Percentiles rank a stretch among this genome's conserved stretches.
These are phyloP conservation scores for Desmophyllum pertusum DNA, from an alignment of 92 coral and sea anemone species.

Conservation along the genomic window DNA sequence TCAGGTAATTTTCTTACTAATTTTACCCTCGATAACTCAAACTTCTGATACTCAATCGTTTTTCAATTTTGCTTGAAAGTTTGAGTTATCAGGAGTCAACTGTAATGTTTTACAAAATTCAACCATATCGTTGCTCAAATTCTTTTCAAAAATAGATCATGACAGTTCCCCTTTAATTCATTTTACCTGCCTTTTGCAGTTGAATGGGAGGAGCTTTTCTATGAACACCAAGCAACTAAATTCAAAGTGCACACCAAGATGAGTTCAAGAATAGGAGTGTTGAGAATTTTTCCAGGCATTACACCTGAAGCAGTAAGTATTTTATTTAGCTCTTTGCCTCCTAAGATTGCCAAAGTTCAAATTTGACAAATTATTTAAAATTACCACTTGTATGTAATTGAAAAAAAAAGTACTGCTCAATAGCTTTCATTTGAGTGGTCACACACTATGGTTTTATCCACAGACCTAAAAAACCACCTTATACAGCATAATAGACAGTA, in stretches of 20 bases:
- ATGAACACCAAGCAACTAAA: conserved; percentile 77
- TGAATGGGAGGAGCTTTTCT: conserved; percentile 96
- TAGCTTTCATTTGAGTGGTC: not conserved
- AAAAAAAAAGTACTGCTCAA: not conserved
- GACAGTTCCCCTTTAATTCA: not conserved
- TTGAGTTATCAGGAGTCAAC: too few species aligned
- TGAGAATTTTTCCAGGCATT: conserved; percentile 94
- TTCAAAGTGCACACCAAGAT: conserved; percentile 83
- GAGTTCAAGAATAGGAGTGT: conserved; percentile 89
- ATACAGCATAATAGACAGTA: not conserved
- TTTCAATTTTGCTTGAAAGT: too few species aligned
- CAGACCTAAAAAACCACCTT: too few species aligned
- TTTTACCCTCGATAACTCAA: too few species aligned
- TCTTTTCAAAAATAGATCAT: not conserved
- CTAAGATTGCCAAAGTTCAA: too few species aligned
- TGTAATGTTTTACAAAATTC: not conserved
- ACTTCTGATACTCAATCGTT: too few species aligned
- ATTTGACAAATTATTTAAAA: not conserved
- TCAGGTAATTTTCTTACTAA: too few species aligned
- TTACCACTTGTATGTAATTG: too few species aligned
- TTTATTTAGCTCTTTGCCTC: not conserved
- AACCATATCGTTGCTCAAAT: not conserved
- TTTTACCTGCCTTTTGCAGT: conserved; percentile 50
- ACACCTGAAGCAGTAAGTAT: conserved; percentile 82
- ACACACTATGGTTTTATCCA: too few species aligned